Percentiles rank a stretch among this genome's conserved stretches.
Conservation (phyloP, 2,797 vertebrate species). For the Buphagus erythrorhynchus region DNA sequence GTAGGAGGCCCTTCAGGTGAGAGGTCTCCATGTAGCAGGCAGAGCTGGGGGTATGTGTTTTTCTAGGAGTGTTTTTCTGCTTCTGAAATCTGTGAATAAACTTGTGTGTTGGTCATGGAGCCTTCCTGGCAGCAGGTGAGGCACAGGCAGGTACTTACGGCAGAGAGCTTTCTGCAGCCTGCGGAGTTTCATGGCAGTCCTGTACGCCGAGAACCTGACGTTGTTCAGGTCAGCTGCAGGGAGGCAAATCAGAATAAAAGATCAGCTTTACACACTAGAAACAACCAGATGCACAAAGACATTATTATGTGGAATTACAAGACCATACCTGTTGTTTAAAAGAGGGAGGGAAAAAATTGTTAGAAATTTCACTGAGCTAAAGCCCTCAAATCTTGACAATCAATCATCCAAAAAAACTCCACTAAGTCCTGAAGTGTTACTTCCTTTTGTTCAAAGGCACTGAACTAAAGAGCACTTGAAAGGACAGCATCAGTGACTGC, state of each 20-base stretch:
- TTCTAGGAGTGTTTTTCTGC: background rate
- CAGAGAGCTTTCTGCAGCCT: constrained; percentile 98
- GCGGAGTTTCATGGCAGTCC: constrained; percentile 97
- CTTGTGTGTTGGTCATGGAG: background rate
- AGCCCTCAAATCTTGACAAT: background rate
- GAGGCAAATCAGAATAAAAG: background rate
- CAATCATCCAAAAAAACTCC: background rate
- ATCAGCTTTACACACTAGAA: constrained; percentile 40
- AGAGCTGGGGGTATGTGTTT: background rate
- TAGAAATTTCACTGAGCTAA: background rate
- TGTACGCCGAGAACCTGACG: constrained; percentile 96
- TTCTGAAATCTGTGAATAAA: background rate
- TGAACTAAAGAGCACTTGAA: background rate
- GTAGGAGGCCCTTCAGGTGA: background rate
- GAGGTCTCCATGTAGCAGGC: background rate
- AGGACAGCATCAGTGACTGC: background rate
- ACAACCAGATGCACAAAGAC: background rate
- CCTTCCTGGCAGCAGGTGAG: fast-evolving
- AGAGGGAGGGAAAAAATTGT: background rate
- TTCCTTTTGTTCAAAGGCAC: constrained; percentile 6
- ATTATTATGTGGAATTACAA: background rate
- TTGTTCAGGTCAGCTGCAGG: constrained; percentile 96
- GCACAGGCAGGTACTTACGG: constrained; percentile 83
- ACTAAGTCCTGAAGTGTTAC: background rate
- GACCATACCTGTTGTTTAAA: background rate